phyloP scores from a whole-genome alignment of 2,888 invertebrate species.

The Nysson spinosus region DNA sequence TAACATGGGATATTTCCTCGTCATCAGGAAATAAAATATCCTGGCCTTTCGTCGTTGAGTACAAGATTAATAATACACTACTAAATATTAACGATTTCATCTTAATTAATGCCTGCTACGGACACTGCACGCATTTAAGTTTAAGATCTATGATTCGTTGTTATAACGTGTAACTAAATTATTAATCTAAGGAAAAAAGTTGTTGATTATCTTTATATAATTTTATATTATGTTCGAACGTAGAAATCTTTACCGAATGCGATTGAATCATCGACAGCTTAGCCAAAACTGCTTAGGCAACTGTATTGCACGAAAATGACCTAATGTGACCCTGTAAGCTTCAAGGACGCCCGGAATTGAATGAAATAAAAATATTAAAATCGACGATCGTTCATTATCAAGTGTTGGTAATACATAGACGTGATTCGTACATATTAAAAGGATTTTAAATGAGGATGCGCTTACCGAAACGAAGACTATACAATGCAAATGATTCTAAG shows the following conservation, averaged over 20 bases:
- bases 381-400: conserved; percentile 31
- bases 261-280: neutral
- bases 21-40: conserved; percentile 66
- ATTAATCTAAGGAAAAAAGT: no score
- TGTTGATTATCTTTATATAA: no score
- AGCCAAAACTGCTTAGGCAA: neutral
- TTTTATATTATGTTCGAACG: no score
- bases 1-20: conserved; percentile 55
- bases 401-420: conserved; percentile 16
- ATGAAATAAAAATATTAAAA: conserved; percentile 50
- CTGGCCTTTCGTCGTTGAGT: conserved; percentile 44
- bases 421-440: no score
- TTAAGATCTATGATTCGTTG: no score
- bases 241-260: no score
- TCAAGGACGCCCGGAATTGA: conserved; percentile 58
- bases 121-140: no score
- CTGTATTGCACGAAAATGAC: conserved; percentile 18
- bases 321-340: conserved; percentile 24
- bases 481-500: no score
- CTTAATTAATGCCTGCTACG: no score
- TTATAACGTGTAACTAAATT: no score
- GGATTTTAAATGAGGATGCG: no score
- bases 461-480: no score
- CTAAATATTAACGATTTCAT: conserved; percentile 46
- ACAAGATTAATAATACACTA: conserved; percentile 20